phyloP scores from a whole-genome alignment of 1,140 invertebrate genomes.

The Chelonus insularis region DNA sequence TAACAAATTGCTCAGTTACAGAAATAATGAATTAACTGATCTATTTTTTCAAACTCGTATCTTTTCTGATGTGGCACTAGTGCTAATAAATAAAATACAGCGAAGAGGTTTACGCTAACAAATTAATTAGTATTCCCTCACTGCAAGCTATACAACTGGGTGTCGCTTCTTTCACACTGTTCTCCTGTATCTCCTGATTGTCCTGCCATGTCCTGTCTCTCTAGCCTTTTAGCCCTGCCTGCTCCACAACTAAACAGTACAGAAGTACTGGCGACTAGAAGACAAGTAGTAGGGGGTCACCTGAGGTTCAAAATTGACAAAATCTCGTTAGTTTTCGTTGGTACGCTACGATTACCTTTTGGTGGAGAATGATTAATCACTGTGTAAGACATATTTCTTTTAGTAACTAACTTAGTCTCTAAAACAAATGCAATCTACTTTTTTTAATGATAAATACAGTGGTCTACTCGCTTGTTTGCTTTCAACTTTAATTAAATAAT shows the following conservation, averaged over 20 bases:
- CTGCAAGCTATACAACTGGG: slow-evolving; percentile 7
- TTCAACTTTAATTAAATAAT: too few relatives aligned
- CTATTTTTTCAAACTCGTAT: too few relatives aligned
- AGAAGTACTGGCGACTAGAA: slow-evolving; percentile 59
- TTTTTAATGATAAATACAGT: too few relatives aligned
- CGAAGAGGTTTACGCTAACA: too few relatives aligned
- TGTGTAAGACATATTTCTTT: too few relatives aligned
- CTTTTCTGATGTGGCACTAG: too few relatives aligned
- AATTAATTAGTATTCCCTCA: neutral
- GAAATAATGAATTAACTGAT: too few relatives aligned
- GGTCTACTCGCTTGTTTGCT: too few relatives aligned
- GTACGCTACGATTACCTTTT: slow-evolving; percentile 20
- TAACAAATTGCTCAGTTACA: too few relatives aligned
- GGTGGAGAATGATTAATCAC: neutral
- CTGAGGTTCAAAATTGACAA: slow-evolving; percentile 61
- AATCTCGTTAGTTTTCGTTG: slow-evolving; percentile 53
- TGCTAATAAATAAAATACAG: too few relatives aligned
- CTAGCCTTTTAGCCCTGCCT: slow-evolving; percentile 54
- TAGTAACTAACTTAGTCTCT: too few relatives aligned
- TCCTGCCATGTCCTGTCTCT: slow-evolving; percentile 45
- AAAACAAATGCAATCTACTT: too few relatives aligned
- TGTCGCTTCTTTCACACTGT: slow-evolving; percentile 16
- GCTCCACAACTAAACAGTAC: slow-evolving; percentile 60
- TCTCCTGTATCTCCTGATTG: slow-evolving; percentile 38
- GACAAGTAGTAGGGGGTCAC: slow-evolving; percentile 60